phyloP scores from a whole-genome alignment of 1,140 invertebrate genomes.

The Babylonia areolata region DNA sequence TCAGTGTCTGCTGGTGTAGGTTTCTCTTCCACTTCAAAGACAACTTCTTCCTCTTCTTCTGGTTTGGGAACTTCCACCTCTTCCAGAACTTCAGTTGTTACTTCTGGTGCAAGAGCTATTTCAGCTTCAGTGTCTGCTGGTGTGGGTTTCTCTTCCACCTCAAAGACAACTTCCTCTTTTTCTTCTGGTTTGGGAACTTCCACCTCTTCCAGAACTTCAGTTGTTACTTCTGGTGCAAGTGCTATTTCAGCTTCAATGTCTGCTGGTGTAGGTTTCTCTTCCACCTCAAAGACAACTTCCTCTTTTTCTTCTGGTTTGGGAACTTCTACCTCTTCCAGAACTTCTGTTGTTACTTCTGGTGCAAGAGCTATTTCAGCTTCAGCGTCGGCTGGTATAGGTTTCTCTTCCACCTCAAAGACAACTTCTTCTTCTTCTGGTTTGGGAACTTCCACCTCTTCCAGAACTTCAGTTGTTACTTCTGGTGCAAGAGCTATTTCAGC shows the following conservation, averaged over 20 bases:
- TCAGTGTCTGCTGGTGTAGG: slow-evolving; percentile 35
- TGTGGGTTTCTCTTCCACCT: slow-evolving; percentile 32
- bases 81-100: background rate
- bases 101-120: slow-evolving; percentile 12
- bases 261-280: slow-evolving; percentile 25
- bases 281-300: slow-evolving; percentile 16
- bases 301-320: slow-evolving; percentile 31
- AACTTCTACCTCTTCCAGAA: slow-evolving; percentile 2
- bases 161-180: slow-evolving; percentile 11
- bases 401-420: slow-evolving; percentile 19
- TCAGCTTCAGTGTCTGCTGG: slow-evolving; percentile 39
- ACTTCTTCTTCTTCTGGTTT: slow-evolving; percentile 29
- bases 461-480: background rate
- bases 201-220: background rate
- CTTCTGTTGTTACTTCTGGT: background rate
- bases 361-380: slow-evolving; percentile 29
- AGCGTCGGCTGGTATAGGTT: slow-evolving; percentile 39
- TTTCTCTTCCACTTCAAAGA: slow-evolving; percentile 35
- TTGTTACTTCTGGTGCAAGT: background rate
- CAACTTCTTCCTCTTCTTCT: background rate
- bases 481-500: slow-evolving; percentile 28
- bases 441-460: slow-evolving; percentile 6
- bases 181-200: slow-evolving; percentile 33
- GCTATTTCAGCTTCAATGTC: slow-evolving; percentile 42
- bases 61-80: slow-evolving; percentile 28